Evolutionary conservation across 2,888 invertebrate species (phyloP), one percentile per base, ranked within the genome.

Genomic region (Graphium colonna): DNA sequence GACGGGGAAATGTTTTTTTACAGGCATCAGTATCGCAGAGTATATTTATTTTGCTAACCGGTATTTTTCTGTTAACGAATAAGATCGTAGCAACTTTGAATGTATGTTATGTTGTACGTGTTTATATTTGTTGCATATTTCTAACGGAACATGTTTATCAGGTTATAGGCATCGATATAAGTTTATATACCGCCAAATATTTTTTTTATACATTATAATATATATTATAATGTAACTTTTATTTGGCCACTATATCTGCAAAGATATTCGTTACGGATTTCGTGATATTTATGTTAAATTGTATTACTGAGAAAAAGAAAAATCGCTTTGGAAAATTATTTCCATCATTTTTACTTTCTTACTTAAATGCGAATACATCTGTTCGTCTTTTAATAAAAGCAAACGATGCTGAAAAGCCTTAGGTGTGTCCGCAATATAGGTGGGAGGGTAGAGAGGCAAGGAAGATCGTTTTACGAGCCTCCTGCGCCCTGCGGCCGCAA

Each of bases 401-500:
- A 49, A 55, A 59, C 57, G 63, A 56, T 57, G 50, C 36, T 39
- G 15, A 66, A 60, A 60, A 74, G 75, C 72, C 75, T 75, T 72
- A 63, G 68, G 61, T 53, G 62, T 63, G 66, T 73, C 73, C 73
- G 72, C 75, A 76, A 76, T 76, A 70, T 65, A 68, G 65, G 42
- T 45, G 36, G 47, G 52, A 60, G 73, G 78, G 80, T 77, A 78
- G 63, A 60, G 61, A 68, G 78, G 80, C 77, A 81, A 80, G 67
- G 71, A 57, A 60, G 65, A 65, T 60, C 62, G 63, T 62, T 79
- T 77, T 77, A 76, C 71, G 77, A 73, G 65, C 75, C 74, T 52
- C 57, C 66, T 64, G 75, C 76, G 79, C 75, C 79, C 36, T 64
- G 75, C 71, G 71, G 77, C 67, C 77, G 75, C 70, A 78, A 71